phyloP scores from a whole-genome alignment of 2,797 vertebrate species.

The Corythornis leucogaster region DNA sequence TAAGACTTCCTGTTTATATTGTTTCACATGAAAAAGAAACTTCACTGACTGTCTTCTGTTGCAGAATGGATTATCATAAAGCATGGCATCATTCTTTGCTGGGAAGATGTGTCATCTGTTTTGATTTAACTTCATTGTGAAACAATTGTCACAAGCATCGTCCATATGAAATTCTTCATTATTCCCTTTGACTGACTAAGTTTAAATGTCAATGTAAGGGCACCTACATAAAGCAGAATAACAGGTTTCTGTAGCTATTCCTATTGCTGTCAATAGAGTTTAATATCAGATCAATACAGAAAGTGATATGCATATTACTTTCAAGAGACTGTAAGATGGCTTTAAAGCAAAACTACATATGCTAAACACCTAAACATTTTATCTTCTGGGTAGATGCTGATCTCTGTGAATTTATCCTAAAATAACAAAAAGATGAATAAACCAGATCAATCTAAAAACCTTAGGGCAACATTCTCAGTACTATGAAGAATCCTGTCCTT shows the following conservation, averaged over 20 bases:
- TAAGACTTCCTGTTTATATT: neutral
- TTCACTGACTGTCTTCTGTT: neutral
- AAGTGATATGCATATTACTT: neutral
- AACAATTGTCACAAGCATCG: neutral
- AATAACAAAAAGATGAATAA: neutral
- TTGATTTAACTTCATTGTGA: neutral
- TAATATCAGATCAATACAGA: neutral
- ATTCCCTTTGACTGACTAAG: neutral
- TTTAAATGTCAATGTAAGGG: neutral
- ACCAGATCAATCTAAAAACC: neutral
- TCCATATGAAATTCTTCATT: neutral
- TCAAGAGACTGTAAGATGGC: neutral
- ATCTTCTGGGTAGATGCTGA: neutral
- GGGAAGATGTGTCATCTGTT: neutral
- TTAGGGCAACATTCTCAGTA: neutral
- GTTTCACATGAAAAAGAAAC: neutral
- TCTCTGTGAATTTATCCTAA: neutral
- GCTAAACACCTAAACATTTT: neutral
- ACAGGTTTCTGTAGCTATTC: neutral
- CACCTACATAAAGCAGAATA: neutral
- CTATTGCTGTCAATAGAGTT: neutral
- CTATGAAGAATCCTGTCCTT: neutral
- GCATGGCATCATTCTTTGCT: neutral
- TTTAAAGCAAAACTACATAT: neutral
- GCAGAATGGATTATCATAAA: constrained; percentile 4